Percentiles rank a stretch among this genome's conserved stretches.
These are phyloP conservation scores for Callipepla californica DNA, from an alignment of 2,113 vertebrate species.

Conservation along the genomic window DNA sequence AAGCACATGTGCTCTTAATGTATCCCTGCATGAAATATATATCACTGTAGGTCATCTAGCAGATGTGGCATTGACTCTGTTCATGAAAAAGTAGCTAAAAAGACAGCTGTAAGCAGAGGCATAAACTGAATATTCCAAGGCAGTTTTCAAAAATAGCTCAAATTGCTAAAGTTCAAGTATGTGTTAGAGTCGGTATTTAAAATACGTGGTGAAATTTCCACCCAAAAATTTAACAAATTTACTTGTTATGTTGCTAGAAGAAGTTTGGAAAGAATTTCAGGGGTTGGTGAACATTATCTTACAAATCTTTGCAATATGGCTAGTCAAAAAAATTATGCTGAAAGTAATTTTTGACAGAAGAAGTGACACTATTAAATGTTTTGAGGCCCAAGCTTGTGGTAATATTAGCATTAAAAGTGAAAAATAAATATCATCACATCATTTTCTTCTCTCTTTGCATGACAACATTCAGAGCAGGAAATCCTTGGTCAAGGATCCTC, in stretches of 20 bases:
- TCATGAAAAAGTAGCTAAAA: background rate
- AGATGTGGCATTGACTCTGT: background rate
- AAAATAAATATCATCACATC: background rate
- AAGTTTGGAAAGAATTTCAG: background rate
- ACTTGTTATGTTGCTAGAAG: background rate
- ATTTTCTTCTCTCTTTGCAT: background rate
- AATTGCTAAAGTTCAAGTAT: background rate
- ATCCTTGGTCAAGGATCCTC: background rate
- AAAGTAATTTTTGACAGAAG: background rate
- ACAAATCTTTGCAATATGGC: background rate
- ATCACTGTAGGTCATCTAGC: background rate
- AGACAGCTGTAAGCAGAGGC: background rate
- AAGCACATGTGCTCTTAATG: background rate
- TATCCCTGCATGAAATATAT: background rate
- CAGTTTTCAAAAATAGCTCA: background rate
- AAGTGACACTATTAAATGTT: background rate
- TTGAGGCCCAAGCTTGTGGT: background rate
- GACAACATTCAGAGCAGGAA: background rate
- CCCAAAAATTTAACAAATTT: background rate
- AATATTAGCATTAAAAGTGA: background rate
- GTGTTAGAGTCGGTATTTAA: background rate
- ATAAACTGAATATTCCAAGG: background rate
- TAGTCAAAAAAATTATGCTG: background rate
- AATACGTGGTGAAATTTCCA: background rate
- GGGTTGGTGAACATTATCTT: background rate